Percentiles rank a stretch among this genome's conserved stretches.
Conservation (phyloP, 2,797 vertebrate genomes). For the Perodicticus potto region DNA sequence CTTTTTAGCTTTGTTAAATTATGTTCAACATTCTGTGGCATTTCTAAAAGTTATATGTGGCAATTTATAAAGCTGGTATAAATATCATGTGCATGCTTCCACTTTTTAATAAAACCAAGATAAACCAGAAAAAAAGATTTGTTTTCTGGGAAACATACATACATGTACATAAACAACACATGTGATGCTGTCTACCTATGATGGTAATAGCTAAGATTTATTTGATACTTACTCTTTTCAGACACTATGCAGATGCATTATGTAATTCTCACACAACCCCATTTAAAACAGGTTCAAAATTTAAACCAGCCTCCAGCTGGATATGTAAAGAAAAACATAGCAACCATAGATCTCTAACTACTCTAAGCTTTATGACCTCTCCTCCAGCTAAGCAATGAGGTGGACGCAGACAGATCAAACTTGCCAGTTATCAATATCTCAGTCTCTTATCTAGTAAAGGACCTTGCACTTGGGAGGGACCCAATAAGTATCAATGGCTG, state of each 20-base stretch:
- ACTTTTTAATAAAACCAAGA: constrained; percentile 48
- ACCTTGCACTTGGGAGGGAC: neutral
- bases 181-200: neutral
- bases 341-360: neutral
- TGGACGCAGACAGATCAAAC: neutral
- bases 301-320: neutral
- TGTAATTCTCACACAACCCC: neutral
- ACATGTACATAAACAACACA: neutral
- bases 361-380: neutral
- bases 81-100: neutral
- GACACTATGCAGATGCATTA: neutral
- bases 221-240: neutral
- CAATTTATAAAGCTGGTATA: neutral
- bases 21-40: neutral
- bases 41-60: neutral
- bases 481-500: neutral
- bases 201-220: neutral
- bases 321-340: neutral
- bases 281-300: neutral
- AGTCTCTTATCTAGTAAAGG: neutral
- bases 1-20: neutral
- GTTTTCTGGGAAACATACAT: neutral
- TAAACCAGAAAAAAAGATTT: neutral
- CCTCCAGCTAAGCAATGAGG: neutral
- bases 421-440: neutral